Percentiles rank a stretch among this genome's conserved stretches.
These are phyloP conservation scores for Lamproptera curius DNA, from an alignment of 2,888 invertebrate genomes.

Conservation along the genomic window DNA sequence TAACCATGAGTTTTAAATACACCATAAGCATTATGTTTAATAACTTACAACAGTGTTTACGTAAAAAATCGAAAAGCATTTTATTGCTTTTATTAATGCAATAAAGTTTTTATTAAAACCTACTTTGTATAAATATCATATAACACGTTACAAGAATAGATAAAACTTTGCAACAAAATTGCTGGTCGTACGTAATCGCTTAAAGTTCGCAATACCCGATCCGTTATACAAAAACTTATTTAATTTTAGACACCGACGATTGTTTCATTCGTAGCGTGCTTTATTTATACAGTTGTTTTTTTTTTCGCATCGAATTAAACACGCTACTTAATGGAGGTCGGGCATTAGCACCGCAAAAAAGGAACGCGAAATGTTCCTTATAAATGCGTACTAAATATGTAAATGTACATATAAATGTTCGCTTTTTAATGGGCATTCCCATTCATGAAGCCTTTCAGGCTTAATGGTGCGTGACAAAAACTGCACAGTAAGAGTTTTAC, in stretches of 20 bases:
- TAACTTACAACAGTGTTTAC: too few species aligned
- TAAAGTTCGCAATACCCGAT: background rate
- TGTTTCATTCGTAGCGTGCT: background rate
- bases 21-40: too few species aligned
- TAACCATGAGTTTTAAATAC: too few species aligned
- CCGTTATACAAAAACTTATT: conserved; percentile 6
- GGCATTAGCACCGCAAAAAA: conserved; percentile 6
- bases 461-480: conserved; percentile 7
- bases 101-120: too few species aligned
- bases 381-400: background rate
- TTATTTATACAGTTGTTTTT: conserved; percentile 1
- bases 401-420: background rate
- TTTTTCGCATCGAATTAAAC: conserved; percentile 4
- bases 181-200: too few species aligned
- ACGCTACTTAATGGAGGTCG: conserved; percentile 8
- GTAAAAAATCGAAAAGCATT: too few species aligned
- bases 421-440: conserved; percentile 5
- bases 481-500: too few species aligned
- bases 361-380: background rate
- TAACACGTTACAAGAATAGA: too few species aligned
- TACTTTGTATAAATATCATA: too few species aligned
- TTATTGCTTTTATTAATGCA: too few species aligned
- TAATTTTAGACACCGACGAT: conserved; percentile 2
- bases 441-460: conserved; percentile 9
- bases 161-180: too few species aligned